These are phyloP conservation scores for Sterna hirundo DNA, from an alignment of 2,113 vertebrate species.

Conservation along the genomic window DNA sequence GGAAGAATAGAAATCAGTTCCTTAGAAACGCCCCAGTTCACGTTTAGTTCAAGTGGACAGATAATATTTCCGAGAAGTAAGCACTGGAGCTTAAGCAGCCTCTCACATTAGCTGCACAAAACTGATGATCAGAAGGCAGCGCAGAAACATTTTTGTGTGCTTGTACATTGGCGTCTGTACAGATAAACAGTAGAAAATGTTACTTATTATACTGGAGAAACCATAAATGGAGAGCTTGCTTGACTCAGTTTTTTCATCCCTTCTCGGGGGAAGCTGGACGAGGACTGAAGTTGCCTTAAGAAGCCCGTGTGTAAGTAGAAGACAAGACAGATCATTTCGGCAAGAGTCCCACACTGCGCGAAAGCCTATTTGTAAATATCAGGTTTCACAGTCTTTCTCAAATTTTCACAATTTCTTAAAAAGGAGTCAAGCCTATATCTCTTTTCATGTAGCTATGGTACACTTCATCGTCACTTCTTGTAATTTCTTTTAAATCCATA, in stretches of 20 bases:
- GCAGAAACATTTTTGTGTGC: neutral
- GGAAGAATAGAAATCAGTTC: neutral
- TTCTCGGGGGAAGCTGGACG: neutral
- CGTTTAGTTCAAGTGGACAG: neutral
- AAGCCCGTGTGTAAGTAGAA: neutral
- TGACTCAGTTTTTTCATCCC: neutral
- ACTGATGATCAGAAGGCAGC: neutral
- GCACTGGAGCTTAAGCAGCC: neutral
- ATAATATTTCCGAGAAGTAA: neutral
- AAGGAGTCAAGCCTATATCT: neutral
- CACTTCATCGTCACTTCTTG: neutral
- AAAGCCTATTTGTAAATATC: neutral
- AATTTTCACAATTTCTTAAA: neutral
- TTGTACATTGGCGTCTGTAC: neutral
- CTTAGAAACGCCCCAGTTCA: neutral
- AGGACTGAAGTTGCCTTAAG: neutral
- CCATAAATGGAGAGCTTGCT: neutral
- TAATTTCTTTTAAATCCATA: neutral
- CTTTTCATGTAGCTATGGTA: neutral
- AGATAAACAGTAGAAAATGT: neutral
- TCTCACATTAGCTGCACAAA: neutral
- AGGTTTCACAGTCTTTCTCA: neutral
- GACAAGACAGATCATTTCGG: neutral
- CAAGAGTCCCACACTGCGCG: neutral
- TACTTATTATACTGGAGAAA: neutral